Conservation (phyloP, 2,888 invertebrate species). For the Nesidiocoris tenuis region DNA sequence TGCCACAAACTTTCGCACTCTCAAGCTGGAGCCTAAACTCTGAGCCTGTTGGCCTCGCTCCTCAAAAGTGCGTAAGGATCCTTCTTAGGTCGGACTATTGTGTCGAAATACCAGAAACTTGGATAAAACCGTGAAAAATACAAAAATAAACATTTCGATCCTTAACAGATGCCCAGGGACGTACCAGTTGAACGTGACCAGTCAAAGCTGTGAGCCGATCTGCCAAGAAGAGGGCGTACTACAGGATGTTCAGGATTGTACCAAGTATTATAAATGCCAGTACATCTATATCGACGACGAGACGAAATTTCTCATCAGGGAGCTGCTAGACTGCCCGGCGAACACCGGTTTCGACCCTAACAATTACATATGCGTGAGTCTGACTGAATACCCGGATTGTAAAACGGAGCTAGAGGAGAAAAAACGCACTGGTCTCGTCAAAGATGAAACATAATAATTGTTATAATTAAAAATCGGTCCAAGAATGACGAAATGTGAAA, state of each 20-base stretch:
- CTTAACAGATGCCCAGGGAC: slow-evolving; percentile 33
- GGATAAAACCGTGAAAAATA: too few relatives aligned
- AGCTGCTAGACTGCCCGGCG: not conserved
- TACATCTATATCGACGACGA: slow-evolving; percentile 15
- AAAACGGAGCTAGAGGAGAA: not conserved
- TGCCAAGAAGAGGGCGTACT: slow-evolving; percentile 36
- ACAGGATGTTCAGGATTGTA: slow-evolving; percentile 37
- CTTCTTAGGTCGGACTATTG: too few relatives aligned
- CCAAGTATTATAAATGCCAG: slow-evolving; percentile 39
- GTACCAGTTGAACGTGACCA: slow-evolving; percentile 39
- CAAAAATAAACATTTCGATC: too few relatives aligned
- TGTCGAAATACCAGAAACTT: too few relatives aligned
- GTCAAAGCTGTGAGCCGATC: slow-evolving; percentile 42
- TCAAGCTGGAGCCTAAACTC: too few relatives aligned
- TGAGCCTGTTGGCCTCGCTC: too few relatives aligned
- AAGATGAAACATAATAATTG: too few relatives aligned
- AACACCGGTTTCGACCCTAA: slow-evolving; percentile 15
- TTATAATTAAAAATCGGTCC: too few relatives aligned
- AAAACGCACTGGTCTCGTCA: too few relatives aligned
- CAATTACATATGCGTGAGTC: slow-evolving; percentile 18
- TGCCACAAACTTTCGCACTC: too few relatives aligned
- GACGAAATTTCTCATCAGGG: not conserved
- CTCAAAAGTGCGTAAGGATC: too few relatives aligned
- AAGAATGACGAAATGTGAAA: too few relatives aligned
- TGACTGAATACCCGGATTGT: not conserved